phyloP scores from a whole-genome alignment of 2,797 vertebrate genomes.

The Arrhamphus sclerolepis region DNA sequence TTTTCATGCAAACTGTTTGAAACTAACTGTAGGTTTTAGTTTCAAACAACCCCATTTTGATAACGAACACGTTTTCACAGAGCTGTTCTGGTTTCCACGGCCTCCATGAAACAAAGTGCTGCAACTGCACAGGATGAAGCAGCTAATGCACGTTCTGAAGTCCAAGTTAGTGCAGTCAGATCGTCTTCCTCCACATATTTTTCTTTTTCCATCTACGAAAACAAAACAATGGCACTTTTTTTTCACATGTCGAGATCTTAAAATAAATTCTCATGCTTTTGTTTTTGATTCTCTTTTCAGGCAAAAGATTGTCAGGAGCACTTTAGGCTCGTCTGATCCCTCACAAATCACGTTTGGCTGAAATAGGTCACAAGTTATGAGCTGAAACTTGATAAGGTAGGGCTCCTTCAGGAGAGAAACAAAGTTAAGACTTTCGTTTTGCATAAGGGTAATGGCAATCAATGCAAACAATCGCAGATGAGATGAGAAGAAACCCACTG shows the following conservation, averaged over 20 bases:
- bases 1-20: neutral
- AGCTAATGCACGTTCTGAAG: no score
- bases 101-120: no score
- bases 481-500: slow-evolving; percentile 13
- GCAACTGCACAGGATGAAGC: no score
- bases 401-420: neutral
- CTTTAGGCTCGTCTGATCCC: neutral
- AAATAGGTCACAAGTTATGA: slow-evolving; percentile 3
- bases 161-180: no score
- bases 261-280: slow-evolving; percentile 1
- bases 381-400: slow-evolving; percentile 4
- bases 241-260: neutral
- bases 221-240: no score
- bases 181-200: no score
- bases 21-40: no score
- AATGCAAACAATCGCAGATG: slow-evolving; percentile 6
- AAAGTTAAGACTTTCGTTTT: slow-evolving; percentile 12
- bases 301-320: neutral
- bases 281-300: neutral
- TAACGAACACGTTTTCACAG: neutral
- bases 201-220: no score
- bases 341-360: neutral
- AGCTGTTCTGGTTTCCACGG: neutral
- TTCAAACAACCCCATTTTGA: neutral
- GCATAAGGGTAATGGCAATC: slow-evolving; percentile 17